A percentile compares a stretch with the other conserved stretches of the same genome.
Evolutionary conservation across 2,888 invertebrate species (phyloP).

Genomic region (Eupithecia tripunctaria): DNA sequence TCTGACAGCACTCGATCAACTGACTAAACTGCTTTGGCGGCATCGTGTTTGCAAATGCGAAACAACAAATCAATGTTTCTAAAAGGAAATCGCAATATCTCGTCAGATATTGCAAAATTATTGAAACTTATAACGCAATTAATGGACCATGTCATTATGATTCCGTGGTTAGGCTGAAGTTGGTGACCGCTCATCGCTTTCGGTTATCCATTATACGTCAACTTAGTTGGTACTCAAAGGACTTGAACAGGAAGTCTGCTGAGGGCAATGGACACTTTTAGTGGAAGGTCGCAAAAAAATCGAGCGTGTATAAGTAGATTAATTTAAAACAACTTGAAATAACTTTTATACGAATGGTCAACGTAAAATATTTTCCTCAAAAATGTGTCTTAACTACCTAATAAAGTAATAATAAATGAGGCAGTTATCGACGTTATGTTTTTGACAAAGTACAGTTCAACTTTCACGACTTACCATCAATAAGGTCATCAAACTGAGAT

Average conservation of each 20-base stretch:
- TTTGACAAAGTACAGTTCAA: slow-evolving; percentile 13
- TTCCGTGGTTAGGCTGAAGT: slow-evolving; percentile 36
- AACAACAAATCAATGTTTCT: slow-evolving; percentile 14
- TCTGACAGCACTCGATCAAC: slow-evolving; percentile 12
- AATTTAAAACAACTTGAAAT: slow-evolving; percentile 22
- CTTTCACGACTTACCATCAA: slow-evolving; percentile 21
- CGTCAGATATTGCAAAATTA: slow-evolving; percentile 18
- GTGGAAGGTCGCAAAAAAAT: slow-evolving; percentile 65
- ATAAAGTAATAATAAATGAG: not conserved
- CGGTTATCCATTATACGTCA: slow-evolving; percentile 52
- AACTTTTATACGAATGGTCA: slow-evolving; percentile 28
- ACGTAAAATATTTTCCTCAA: slow-evolving; percentile 14
- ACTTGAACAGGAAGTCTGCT: slow-evolving; percentile 63
- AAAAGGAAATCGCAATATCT: slow-evolving; percentile 10
- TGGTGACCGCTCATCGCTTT: slow-evolving; percentile 39
- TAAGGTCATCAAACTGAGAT: slow-evolving; percentile 32
- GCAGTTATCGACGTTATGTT: slow-evolving; percentile 14
- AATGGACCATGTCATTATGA: slow-evolving; percentile 29
- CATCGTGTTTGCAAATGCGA: slow-evolving; percentile 4
- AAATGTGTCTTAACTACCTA: not conserved
- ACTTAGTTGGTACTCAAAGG: slow-evolving; percentile 55
- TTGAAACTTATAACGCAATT: slow-evolving; percentile 31
- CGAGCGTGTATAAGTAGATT: slow-evolving; percentile 18
- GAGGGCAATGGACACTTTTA: slow-evolving; percentile 70
- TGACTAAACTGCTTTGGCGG: slow-evolving; percentile 5